Evolutionary conservation across 1,140 invertebrate genomes (phyloP).

Genomic region (Phenacoccus solenopsis): DNA sequence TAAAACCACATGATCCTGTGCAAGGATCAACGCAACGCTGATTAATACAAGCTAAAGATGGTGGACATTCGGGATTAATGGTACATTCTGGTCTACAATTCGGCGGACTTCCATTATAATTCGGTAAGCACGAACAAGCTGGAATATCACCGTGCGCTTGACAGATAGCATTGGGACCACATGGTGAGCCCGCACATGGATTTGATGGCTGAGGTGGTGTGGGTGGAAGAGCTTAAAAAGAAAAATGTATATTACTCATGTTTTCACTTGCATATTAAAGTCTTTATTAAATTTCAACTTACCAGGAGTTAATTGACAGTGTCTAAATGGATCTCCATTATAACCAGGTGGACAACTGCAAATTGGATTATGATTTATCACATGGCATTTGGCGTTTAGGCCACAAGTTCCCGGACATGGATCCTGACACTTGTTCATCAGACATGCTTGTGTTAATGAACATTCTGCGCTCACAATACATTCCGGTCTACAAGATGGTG

Average conservation of each 20-base stretch:
- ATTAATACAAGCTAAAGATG: slow-evolving; percentile 39
- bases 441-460: slow-evolving; percentile 57
- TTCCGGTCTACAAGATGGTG: slow-evolving; percentile 63
- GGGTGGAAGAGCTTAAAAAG: slow-evolving; percentile 22
- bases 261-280: no score
- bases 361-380: slow-evolving; percentile 49
- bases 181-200: slow-evolving; percentile 47
- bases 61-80: slow-evolving; percentile 41
- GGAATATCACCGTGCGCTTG: slow-evolving; percentile 40
- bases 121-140: slow-evolving; percentile 43
- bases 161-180: slow-evolving; percentile 51
- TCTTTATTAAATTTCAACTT: slow-evolving; percentile 9
- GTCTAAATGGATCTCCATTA: slow-evolving; percentile 43
- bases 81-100: slow-evolving; percentile 42
- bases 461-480: slow-evolving; percentile 68
- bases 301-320: slow-evolving; percentile 34
- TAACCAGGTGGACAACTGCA: slow-evolving; percentile 39
- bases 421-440: slow-evolving; percentile 61
- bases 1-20: slow-evolving; percentile 40
- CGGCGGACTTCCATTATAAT: slow-evolving; percentile 41
- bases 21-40: slow-evolving; percentile 40
- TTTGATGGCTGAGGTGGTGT: slow-evolving; percentile 31
- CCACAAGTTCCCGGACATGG: slow-evolving; percentile 69
- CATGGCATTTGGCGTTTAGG: slow-evolving; percentile 55
- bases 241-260: neutral